A percentile compares a stretch with the other conserved stretches of the same genome.
Evolutionary conservation across 2,113 vertebrate genomes (phyloP).

Genomic region (Datnioides undecimradiatus): DNA sequence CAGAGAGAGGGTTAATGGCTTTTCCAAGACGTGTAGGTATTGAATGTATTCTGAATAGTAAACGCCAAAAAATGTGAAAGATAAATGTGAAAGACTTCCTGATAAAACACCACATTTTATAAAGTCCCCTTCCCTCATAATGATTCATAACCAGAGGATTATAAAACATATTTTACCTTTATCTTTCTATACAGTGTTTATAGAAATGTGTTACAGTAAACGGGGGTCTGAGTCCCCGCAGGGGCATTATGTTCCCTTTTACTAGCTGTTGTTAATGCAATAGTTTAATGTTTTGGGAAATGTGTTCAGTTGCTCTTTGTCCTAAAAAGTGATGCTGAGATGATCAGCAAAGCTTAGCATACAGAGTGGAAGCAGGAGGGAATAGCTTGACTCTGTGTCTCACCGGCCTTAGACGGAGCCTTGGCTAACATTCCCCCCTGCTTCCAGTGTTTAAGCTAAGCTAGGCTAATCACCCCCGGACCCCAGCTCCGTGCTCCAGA

Average conservation of each 20-base stretch:
- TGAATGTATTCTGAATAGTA: conserved; percentile 75
- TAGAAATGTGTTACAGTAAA: conserved; percentile 14
- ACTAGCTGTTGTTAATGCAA: conserved; percentile 33
- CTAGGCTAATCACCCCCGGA: not conserved
- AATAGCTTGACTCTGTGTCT: not conserved
- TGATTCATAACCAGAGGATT: conserved; percentile 11
- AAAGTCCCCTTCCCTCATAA: conserved; percentile 15
- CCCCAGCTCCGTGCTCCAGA: not conserved
- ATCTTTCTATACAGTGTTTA: conserved; percentile 1
- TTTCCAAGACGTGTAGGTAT: conserved; percentile 30
- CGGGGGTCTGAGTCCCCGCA: conserved; percentile 17
- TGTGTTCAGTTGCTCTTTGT: not conserved
- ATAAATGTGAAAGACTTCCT: conserved; percentile 76
- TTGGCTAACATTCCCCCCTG: not conserved
- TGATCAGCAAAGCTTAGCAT: too few relatives aligned
- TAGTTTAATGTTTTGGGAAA: conserved; percentile 28
- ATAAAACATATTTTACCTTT: conserved; percentile 16
- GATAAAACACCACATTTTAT: conserved; percentile 44
- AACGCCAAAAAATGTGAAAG: conserved; percentile 78
- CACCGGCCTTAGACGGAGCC: not conserved
- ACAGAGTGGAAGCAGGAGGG: not conserved
- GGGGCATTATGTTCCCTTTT: conserved; percentile 46
- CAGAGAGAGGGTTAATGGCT: conserved; percentile 13
- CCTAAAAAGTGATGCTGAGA: not conserved
- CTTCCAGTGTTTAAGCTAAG: conserved; percentile 15